Base-by-base conservation (phyloP, 2,113 vertebrate species). In the Ictidomys tridecemlineatus region DNA sequence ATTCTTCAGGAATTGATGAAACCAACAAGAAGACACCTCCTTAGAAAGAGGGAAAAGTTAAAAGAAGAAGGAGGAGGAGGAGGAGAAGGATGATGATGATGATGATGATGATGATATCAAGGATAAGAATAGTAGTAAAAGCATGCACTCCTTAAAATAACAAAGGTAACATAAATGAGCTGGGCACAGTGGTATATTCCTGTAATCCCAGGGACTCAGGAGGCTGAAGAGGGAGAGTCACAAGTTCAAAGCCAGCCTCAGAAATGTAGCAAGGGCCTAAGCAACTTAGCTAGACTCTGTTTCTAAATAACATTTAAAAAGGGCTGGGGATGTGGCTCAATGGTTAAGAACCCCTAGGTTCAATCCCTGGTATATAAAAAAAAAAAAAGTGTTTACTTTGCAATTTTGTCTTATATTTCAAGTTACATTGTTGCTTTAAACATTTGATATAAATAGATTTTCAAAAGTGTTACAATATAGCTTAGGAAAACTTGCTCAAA, bases 371-470 rank as follows among this genome's bases (percentile, higher is more conserved):
- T 56, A 24, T 8, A 4, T 2, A 56, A 20, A 56, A 58, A 58
- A 58, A 58, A 58, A 58, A 70, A 39, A 26, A 39, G 58, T 73
- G 32, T 56, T 91, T 89, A 63, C 73, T 92, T 85, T 73, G 45
- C 28, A 83, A 30, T 78, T 77, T 72, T 69, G 77, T 65, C 58
- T 89, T 58, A 32, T 85, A 77, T 92, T 88, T 96, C 58, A 92
- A 83, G 72, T 17, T 34, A 86, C 48, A 79, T 4, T 93, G 32
- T 63, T 87, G 39, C 42, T 93, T 83, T 89, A 89, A 93, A 63
- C 22, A 45, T 56, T 73, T 79, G 37, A 56, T 65, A 11, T 39
- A 58, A 89, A 51, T 0, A 0, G 30, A 65, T 77, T 89, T 92
- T 82, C 2, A 39, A 39, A 67, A 42, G 37, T 85, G 83, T 92